Percentiles rank a stretch among this genome's conserved stretches.
Evolutionary conservation across 1,140 invertebrate species (phyloP).

Genomic region (Aphelinus atriplicis): DNA sequence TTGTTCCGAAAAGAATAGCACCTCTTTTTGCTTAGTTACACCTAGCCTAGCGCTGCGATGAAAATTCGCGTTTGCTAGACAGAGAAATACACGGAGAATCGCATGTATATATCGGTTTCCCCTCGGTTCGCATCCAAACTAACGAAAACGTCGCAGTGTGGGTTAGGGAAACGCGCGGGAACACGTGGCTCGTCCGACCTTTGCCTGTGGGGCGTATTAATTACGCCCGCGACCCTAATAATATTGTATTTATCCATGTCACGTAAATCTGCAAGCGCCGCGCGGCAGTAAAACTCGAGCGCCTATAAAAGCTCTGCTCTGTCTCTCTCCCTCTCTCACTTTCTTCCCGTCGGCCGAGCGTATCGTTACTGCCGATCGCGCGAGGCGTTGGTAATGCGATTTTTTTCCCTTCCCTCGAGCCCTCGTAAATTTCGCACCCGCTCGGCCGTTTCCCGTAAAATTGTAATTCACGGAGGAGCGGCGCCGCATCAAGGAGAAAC

Average conservation of each 20-base stretch:
- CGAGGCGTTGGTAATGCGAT: slow-evolving; percentile 42
- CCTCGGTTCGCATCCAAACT: too few relatives aligned
- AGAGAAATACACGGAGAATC: too few relatives aligned
- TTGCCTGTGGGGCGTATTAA: slow-evolving; percentile 21
- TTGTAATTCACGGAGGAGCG: slow-evolving; percentile 31
- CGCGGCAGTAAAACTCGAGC: slow-evolving; percentile 45
- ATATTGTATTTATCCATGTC: slow-evolving; percentile 42
- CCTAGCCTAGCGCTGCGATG: too few relatives aligned
- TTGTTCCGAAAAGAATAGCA: too few relatives aligned
- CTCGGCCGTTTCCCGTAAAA: slow-evolving; percentile 22
- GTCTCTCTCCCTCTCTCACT: too few relatives aligned
- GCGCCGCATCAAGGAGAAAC: too few relatives aligned
- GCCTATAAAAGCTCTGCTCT: slow-evolving; percentile 35
- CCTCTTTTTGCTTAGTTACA: too few relatives aligned
- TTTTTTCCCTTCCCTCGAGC: slow-evolving; percentile 29
- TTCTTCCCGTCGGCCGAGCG: neutral
- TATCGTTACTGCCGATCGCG: slow-evolving; percentile 42
- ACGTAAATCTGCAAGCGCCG: slow-evolving; percentile 42
- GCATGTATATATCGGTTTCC: too few relatives aligned
- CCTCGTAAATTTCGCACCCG: slow-evolving; percentile 39
- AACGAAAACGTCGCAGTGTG: too few relatives aligned
- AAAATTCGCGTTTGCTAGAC: too few relatives aligned
- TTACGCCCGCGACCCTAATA: slow-evolving; percentile 32
- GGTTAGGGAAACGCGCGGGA: neutral
- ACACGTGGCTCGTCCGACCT: slow-evolving; percentile 15